Percentiles rank a stretch among this genome's conserved stretches.
These are phyloP conservation scores for Bombus vancouverensis DNA, from an alignment of 1,140 invertebrate species.

Conservation along the genomic window DNA sequence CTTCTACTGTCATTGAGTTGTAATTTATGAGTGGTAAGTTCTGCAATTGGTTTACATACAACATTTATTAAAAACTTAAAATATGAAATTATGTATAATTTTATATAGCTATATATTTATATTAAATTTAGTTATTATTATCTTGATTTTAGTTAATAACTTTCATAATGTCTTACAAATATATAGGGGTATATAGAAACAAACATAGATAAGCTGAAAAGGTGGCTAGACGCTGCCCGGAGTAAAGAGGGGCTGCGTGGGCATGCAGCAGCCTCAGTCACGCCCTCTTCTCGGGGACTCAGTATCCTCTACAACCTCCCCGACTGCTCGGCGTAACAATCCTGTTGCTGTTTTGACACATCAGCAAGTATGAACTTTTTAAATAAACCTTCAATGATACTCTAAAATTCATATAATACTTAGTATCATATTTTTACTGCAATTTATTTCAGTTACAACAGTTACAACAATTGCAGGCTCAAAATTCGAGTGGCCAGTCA, in stretches of 20 bases:
- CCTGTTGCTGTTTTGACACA: conserved; percentile 82
- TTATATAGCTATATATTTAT: background rate
- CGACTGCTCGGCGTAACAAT: conserved; percentile 80
- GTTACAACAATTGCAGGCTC: conserved; percentile 82
- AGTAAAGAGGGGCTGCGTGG: conserved; percentile 84
- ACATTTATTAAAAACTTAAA: background rate
- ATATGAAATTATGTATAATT: background rate
- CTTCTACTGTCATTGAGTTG: conserved; percentile 1
- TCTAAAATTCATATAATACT: background rate
- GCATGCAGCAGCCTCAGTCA: conserved; percentile 85
- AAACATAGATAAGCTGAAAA: conserved; percentile 66
- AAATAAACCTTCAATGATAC: background rate
- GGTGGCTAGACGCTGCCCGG: conserved; percentile 81
- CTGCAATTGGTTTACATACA: background rate
- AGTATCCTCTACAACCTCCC: conserved; percentile 83
- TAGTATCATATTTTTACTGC: conserved; percentile 28
- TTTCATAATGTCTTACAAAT: conserved; percentile 39
- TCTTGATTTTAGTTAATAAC: conserved; percentile 2
- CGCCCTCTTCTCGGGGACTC: conserved; percentile 84
- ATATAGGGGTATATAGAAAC: conserved; percentile 63
- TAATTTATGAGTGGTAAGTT: conserved; percentile 36
- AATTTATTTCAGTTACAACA: conserved; percentile 80
- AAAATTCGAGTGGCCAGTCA: conserved; percentile 81
- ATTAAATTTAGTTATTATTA: background rate
- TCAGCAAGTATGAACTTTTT: conserved; percentile 80